Evolutionary conservation across 2,113 vertebrate genomes (phyloP).

Genomic region (Anser brachyrhynchus): DNA sequence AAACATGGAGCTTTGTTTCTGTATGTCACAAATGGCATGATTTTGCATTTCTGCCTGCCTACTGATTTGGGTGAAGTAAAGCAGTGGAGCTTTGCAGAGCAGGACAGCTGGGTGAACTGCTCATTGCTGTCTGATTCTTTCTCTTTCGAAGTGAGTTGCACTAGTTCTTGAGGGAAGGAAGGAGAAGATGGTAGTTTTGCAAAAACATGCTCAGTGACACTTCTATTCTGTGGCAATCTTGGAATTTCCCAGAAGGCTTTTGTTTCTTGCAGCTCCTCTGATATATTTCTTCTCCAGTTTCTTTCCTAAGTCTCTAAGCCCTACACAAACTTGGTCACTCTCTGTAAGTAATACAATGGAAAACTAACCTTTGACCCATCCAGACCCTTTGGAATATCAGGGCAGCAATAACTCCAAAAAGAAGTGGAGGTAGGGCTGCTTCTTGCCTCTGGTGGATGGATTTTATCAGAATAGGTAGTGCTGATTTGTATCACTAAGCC

Average conservation of each 20-base stretch:
- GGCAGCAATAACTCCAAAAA: background rate
- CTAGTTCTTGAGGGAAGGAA: conserved; percentile 27
- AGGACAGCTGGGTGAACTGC: conserved; percentile 12
- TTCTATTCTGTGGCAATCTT: conserved; percentile 56
- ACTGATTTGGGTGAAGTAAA: conserved; percentile 6
- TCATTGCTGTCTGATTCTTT: conserved; percentile 45
- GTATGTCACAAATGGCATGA: conserved; percentile 12
- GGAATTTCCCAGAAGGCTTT: conserved; percentile 52
- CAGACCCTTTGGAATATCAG: background rate
- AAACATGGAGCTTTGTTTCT: conserved; percentile 29
- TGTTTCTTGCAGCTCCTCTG: background rate
- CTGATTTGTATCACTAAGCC: conserved; percentile 69
- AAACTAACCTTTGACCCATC: conserved; percentile 1
- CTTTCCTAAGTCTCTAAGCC: background rate
- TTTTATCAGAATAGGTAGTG: conserved; percentile 65
- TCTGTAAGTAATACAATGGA: background rate
- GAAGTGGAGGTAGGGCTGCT: conserved; percentile 16
- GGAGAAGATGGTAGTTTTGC: conserved; percentile 24
- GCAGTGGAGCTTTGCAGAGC: conserved; percentile 17
- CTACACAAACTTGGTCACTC: background rate
- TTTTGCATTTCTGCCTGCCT: conserved; percentile 63
- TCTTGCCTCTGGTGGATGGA: conserved; percentile 41
- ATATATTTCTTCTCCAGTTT: background rate
- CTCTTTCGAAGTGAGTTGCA: conserved; percentile 66
- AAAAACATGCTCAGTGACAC: background rate